Evolutionary conservation across 2,797 vertebrate species (phyloP).

Genomic region (Coregonus suidteri): DNA sequence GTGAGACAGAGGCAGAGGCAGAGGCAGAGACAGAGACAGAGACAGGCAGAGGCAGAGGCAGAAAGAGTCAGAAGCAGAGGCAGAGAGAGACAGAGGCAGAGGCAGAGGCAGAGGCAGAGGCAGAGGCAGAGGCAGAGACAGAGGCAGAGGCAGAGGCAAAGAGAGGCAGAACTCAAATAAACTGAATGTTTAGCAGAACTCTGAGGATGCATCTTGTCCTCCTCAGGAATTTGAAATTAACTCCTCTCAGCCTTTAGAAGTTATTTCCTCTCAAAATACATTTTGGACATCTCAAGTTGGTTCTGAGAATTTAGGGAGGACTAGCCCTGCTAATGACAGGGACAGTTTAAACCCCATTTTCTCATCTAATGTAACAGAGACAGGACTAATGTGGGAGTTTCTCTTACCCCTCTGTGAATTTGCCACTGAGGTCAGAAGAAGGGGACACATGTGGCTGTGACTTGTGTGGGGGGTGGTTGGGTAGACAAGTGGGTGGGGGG

Average conservation of each 20-base stretch:
- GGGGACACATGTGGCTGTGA: constrained; percentile 4
- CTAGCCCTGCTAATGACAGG: not conserved
- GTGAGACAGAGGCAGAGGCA: too few relatives aligned
- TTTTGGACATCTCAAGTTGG: not conserved
- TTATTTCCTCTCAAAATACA: not conserved
- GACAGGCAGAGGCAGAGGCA: too few relatives aligned
- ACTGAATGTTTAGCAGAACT: not conserved
- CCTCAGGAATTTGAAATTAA: not conserved
- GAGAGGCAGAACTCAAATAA: not conserved
- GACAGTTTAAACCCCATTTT: not conserved
- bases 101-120: too few relatives aligned
- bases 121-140: too few relatives aligned
- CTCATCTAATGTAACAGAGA: not conserved
- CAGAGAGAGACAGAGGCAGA: too few relatives aligned
- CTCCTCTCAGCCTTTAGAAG: not conserved
- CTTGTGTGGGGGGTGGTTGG: constrained; percentile 7
- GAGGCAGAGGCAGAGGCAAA: too few relatives aligned
- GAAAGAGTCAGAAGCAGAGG: too few relatives aligned
- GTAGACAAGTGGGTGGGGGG: constrained; percentile 1
- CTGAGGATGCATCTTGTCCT: not conserved
- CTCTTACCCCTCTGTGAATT: constrained; percentile 3
- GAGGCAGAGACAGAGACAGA: too few relatives aligned
- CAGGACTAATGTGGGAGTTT: not conserved
- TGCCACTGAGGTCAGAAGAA: constrained; percentile 5
- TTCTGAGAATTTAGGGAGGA: not conserved